A percentile compares a stretch with the other conserved stretches of the same genome.
Evolutionary conservation across 2,888 invertebrate species (phyloP).

Genomic region (Kuschelorhynchus macadamiae): DNA sequence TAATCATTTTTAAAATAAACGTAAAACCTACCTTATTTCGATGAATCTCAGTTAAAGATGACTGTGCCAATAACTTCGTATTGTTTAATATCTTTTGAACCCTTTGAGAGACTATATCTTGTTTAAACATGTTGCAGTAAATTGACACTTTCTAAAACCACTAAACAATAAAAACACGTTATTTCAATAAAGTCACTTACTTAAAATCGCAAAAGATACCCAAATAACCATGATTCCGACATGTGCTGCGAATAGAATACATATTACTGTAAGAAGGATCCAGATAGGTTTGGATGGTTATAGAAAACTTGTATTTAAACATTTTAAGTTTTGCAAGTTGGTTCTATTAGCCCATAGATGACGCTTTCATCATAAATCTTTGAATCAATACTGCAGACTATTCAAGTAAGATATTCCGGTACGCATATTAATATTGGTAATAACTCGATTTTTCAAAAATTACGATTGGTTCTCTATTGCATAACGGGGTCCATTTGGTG

Average conservation of each 20-base stretch:
- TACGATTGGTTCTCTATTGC: slow-evolving; percentile 7
- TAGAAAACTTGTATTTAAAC: background rate
- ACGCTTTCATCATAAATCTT: too few species aligned
- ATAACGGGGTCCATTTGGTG: slow-evolving; percentile 8
- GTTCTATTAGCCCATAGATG: too few species aligned
- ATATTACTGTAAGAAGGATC: background rate
- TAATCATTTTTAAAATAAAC: too few species aligned
- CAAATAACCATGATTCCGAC: slow-evolving; percentile 1
- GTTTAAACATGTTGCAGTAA: too few species aligned
- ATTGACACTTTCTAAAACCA: background rate
- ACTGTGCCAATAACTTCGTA: too few species aligned
- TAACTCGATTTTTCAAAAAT: background rate
- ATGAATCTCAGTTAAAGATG: too few species aligned
- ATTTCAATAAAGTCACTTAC: background rate
- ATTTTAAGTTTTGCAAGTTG: slow-evolving; percentile 4
- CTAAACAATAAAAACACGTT: background rate
- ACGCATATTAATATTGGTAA: too few species aligned
- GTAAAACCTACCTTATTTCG: too few species aligned
- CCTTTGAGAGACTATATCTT: too few species aligned
- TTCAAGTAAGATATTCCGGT: too few species aligned
- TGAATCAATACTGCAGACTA: too few species aligned
- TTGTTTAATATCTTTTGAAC: too few species aligned
- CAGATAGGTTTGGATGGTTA: background rate
- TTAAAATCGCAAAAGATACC: background rate
- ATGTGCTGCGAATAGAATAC: background rate